Base-by-base conservation (phyloP, 2,888 invertebrate genomes). In the Ceramica pisi region DNA sequence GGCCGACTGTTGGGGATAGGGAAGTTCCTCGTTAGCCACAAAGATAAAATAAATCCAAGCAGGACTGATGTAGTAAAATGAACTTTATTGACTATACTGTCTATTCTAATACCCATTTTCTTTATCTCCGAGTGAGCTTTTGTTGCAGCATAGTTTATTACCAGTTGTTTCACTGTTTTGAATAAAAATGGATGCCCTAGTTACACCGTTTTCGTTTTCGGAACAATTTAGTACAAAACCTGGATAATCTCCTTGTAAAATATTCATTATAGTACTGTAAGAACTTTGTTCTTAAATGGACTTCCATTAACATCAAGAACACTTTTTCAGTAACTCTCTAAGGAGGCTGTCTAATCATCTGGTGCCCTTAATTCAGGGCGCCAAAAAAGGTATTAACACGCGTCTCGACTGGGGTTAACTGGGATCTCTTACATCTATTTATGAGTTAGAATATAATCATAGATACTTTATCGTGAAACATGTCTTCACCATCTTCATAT, bases 1-100 rank as follows among this genome's bases (percentile, higher is more conserved):
- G 64, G 67, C 57, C 57, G 73, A 70, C 75, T 61, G 67, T 67
- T 74, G 71, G n/a, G n/a, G n/a, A n/a, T n/a, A 73, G 50, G 79
- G 71, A 72, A 85, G 73, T 78, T 75, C 76, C 73, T 79, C 76
- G 82, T 83, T 83, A 82, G 78, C 71, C 73, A 53, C 85, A 69
- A 73, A 78, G 82, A 80, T 83, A 74, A 83, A 85, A 83, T 77
- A 81, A 85, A 78, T 75, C 78, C 63, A 68, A 57, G 48, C 19
- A 51, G 50, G 41, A 44, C 53, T 75, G 72, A 67, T 70, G 71
- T 65, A 73, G 66, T 83, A 76, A 83, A 83, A 85, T 78, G 9
- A 76, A 82, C 68, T 78, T 73, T 84, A 81, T 81, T 63, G 76
- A 57, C 71, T 70, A 44, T 73, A 53, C 62, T 71, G 73, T 59